Conservation (phyloP, 2,888 invertebrate species). For the Leptogaster cylindrica region DNA sequence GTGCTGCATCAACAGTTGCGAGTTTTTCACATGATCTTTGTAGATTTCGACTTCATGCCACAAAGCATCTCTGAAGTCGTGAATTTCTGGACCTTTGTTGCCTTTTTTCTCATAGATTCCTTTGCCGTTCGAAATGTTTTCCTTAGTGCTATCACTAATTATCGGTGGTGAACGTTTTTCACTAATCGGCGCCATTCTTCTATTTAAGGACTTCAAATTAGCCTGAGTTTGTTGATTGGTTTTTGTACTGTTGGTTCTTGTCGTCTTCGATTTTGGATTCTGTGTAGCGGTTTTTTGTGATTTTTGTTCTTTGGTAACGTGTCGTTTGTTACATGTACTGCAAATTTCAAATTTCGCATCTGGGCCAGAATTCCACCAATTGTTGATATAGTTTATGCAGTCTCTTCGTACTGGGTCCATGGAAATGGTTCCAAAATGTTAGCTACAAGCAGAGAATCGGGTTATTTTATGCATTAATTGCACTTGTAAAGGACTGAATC, state of each 20-base stretch:
- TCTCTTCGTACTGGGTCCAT: too few species aligned
- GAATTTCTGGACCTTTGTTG: constrained; percentile 54
- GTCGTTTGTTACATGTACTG: constrained; percentile 12
- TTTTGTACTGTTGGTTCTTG: background rate
- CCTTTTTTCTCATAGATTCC: constrained; percentile 29
- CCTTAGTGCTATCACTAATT: constrained; percentile 45
- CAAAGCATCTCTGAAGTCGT: constrained; percentile 61
- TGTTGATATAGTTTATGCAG: too few species aligned
- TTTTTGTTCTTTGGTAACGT: background rate
- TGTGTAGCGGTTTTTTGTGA: too few species aligned
- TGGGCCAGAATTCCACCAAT: too few species aligned
- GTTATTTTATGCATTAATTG: too few species aligned
- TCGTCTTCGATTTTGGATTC: too few species aligned
- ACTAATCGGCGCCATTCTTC: constrained; percentile 59
- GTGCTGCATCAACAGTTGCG: constrained; percentile 40
- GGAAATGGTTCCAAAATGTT: too few species aligned
- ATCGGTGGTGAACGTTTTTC: constrained; percentile 56
- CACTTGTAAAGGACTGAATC: too few species aligned
- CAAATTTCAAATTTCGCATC: background rate
- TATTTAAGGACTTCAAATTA: too few species aligned
- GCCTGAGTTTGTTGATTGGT: too few species aligned
- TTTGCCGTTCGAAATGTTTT: constrained; percentile 42
- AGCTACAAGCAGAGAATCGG: too few species aligned
- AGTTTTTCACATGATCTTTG: constrained; percentile 44
- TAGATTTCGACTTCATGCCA: constrained; percentile 54